Evolutionary conservation across 1,140 invertebrate species (phyloP), one percentile per base, ranked within the genome.

Genomic region (Drosophila littoralis): DNA sequence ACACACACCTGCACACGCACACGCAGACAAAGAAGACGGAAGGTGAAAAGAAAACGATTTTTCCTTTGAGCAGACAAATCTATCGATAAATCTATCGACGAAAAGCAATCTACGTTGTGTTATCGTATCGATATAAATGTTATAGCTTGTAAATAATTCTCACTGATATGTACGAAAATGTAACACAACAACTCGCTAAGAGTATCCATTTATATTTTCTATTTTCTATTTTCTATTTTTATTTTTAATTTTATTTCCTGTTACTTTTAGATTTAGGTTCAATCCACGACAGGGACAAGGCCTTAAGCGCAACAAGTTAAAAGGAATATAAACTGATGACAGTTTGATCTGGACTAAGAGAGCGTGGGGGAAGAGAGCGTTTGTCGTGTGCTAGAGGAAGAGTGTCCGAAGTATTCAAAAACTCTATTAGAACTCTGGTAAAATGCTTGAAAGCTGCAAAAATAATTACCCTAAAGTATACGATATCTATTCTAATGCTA

Each of bases 151-250:
- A 83, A 83, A 83, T 84, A 83, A 84, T 83, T 83, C 64, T 82
- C 77, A 83, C 77, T 83, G 81, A 83, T 83, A 83, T 83, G 81
- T 83, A 80, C 81, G 81, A 72, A 83, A 83, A 84, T 84, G 71
- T 84, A 84, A 79, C 72, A 79, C 81, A 82, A 83, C 70, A 83
- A 79, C 76, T 83, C 66, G 46, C 65, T 64, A 70, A 50, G 60
- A 82, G 70, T 67, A 74, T 52, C 5, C 61, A 50, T 46, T 45
- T 42, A n/a, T 12, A 32, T 22, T 40, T 13, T 70, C 65, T 68
- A 33, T 58, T 63, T 48, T 42, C n/a, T 12, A 32, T 22, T 40
- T 13, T 70, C 65, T 68, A 33, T 58, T 63, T 48, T 42, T 58
- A 28, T 5, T 28, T 28, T 28, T 28, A 28, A 28, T 38, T 57